phyloP scores from a whole-genome alignment of 1,140 invertebrate genomes.

The Diachasma alloeum region DNA sequence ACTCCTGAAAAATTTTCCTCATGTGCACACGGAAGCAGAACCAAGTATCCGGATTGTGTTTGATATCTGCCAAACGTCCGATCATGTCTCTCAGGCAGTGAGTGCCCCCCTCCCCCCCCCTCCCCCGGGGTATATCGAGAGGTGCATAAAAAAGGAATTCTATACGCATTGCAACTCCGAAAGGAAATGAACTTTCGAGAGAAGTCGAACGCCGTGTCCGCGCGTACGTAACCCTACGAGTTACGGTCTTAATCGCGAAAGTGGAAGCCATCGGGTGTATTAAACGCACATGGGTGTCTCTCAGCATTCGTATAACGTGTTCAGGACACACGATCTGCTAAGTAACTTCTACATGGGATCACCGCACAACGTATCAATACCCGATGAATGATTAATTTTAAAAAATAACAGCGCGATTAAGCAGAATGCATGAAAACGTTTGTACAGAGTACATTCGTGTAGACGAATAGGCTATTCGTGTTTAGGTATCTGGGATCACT shows the following conservation, averaged over 20 bases:
- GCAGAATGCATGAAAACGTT: background rate
- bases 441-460: background rate
- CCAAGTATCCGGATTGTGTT: background rate
- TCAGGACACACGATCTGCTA: background rate
- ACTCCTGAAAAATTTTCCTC: background rate
- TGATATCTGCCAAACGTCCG: slow-evolving; percentile 1
- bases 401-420: background rate
- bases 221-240: slow-evolving; percentile 20
- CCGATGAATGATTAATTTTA: background rate
- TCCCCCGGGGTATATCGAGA: background rate
- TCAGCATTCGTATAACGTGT: background rate
- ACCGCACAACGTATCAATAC: too few relatives aligned
- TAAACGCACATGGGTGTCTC: background rate
- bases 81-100: background rate
- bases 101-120: background rate
- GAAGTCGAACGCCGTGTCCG: slow-evolving; percentile 6
- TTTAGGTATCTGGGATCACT: background rate
- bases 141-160: slow-evolving; percentile 10
- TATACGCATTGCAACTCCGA: slow-evolving; percentile 35
- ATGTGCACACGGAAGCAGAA: background rate
- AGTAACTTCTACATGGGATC: background rate
- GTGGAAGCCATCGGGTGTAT: slow-evolving; percentile 17
- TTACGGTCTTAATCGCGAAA: slow-evolving; percentile 37
- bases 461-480: background rate
- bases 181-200: slow-evolving; percentile 38